Conservation (phyloP, 1,140 invertebrate species). For the Aradophagus sp. region DNA sequence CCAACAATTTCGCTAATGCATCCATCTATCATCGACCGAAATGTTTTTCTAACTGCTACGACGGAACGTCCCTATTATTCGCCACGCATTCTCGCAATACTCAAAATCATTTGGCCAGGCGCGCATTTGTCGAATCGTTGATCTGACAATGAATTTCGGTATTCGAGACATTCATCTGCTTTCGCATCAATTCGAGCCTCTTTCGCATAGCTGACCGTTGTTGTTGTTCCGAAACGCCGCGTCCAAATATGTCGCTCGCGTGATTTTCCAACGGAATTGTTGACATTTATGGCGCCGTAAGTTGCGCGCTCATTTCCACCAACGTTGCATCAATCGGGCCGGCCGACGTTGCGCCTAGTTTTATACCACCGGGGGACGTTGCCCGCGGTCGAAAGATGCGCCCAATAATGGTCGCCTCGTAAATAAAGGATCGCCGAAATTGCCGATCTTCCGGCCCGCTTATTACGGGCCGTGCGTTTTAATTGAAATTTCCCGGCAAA, state of each 20-base stretch:
- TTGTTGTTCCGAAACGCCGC: slow-evolving; percentile 46
- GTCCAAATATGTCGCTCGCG: slow-evolving; percentile 46
- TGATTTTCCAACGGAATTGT: slow-evolving; percentile 52
- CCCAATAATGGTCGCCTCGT: too few species aligned
- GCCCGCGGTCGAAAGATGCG: too few species aligned
- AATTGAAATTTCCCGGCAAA: too few species aligned
- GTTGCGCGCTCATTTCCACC: slow-evolving; percentile 33
- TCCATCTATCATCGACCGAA: slow-evolving; percentile 15
- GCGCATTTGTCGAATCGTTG: slow-evolving; percentile 49
- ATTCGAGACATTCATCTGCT: slow-evolving; percentile 52
- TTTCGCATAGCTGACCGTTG: slow-evolving; percentile 49
- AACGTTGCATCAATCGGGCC: too few species aligned
- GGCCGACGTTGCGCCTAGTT: slow-evolving; percentile 23
- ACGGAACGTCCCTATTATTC: slow-evolving; percentile 32
- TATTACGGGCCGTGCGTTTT: too few species aligned
- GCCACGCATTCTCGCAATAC: slow-evolving; percentile 38
- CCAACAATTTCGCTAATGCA: slow-evolving; percentile 29
- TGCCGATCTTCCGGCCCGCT: too few species aligned
- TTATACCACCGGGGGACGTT: slow-evolving; percentile 4
- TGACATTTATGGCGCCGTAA: slow-evolving; percentile 50
- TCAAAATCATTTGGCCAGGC: slow-evolving; percentile 34
- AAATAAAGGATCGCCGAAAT: slow-evolving; percentile 17
- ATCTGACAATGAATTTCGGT: slow-evolving; percentile 52
- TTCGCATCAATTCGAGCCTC: slow-evolving; percentile 50
- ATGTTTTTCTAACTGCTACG: slow-evolving; percentile 43